Evolutionary conservation across 1,140 invertebrate species (phyloP).

Genomic region (Adelges cooleyi): DNA sequence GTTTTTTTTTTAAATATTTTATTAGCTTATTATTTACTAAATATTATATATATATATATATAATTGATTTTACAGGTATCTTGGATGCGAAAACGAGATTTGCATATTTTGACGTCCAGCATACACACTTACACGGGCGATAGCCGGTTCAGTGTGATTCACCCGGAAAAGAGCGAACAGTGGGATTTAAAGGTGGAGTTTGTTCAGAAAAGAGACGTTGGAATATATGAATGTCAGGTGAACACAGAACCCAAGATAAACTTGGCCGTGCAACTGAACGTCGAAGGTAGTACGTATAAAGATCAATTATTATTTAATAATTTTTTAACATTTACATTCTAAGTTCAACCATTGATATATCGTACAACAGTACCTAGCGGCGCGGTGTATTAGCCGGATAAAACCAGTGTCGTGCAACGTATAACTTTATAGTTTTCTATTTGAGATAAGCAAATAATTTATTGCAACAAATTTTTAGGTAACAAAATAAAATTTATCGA

Average conservation of each 20-base stretch:
- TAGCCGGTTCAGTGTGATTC: conserved; percentile 68
- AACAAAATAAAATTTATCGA: no score
- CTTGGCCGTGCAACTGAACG: conserved; percentile 35
- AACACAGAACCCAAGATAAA: conserved; percentile 44
- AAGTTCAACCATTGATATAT: no score
- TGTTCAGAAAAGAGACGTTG: conserved; percentile 71
- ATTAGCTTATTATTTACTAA: no score
- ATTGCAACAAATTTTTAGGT: no score
- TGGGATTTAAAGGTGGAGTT: conserved; percentile 84
- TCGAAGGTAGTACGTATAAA: conserved; percentile 34
- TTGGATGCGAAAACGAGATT: conserved; percentile 80
- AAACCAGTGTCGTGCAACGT: no score
- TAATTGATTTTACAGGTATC: conserved; percentile 57
- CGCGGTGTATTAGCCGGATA: no score
- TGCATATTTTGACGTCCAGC: conserved; percentile 77
- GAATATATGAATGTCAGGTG: conserved; percentile 71
- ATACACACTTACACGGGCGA: conserved; percentile 79
- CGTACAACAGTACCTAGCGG: no score
- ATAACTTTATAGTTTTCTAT: no score
- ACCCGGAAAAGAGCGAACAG: conserved; percentile 74
- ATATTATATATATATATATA: no score
- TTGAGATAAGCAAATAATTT: no score
- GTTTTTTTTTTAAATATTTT: no score
- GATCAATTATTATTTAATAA: not conserved
- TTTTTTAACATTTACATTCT: no score